A percentile compares a stretch with the other conserved stretches of the same genome.
These are phyloP conservation scores for Lycaena phlaeas DNA, from an alignment of 2,888 invertebrate genomes.

Conservation along the genomic window DNA sequence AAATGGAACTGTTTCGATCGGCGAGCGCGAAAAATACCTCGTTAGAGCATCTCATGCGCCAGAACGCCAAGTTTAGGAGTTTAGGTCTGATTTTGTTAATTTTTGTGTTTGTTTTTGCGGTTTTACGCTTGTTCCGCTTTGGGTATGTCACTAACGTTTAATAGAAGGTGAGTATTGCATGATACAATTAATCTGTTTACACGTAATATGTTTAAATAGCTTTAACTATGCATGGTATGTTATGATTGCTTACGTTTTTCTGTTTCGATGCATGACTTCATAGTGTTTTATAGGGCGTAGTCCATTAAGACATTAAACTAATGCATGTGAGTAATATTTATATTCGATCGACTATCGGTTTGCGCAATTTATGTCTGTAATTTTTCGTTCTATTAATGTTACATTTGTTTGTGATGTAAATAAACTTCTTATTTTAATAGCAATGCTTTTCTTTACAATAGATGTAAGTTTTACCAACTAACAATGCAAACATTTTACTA, in stretches of 20 bases:
- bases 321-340: constrained; percentile 6
- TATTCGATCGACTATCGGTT: not conserved
- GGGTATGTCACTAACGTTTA: constrained; percentile 25
- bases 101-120: constrained; percentile 30
- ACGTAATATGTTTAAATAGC: too few relatives aligned
- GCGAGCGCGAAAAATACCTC: constrained; percentile 67
- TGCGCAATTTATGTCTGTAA: too few relatives aligned
- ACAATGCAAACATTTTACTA: too few relatives aligned
- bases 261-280: constrained; percentile 1
- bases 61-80: constrained; percentile 66
- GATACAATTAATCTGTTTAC: too few relatives aligned
- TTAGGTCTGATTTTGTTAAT: constrained; percentile 64
- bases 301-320: constrained; percentile 1
- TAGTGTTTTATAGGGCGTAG: not conserved
- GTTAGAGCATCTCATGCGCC: constrained; percentile 61
- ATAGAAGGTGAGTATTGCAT: not conserved
- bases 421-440: constrained; percentile 4
- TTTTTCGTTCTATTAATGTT: too few relatives aligned
- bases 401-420: constrained; percentile 2
- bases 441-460: constrained; percentile 9
- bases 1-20: constrained; percentile 66
- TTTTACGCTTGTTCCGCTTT: constrained; percentile 33
- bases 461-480: too few relatives aligned
- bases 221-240: too few relatives aligned
- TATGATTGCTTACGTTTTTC: constrained; percentile 1